These are phyloP conservation scores for Protobothrops mucrosquamatus DNA, from an alignment of 2,113 vertebrate genomes.

Conservation along the genomic window DNA sequence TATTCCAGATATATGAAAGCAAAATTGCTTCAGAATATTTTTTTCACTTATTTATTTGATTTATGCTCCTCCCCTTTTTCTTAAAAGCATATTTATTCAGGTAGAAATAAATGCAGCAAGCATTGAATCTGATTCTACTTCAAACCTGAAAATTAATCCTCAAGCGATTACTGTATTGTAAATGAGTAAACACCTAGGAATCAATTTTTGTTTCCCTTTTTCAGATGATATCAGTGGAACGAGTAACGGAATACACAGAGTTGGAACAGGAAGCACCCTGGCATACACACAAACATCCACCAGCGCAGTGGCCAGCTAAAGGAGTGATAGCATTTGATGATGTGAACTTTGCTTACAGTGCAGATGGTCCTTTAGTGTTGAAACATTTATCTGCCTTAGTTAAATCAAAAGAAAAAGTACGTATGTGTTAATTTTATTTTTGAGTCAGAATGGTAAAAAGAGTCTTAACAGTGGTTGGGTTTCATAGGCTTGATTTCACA, in stretches of 20 bases:
- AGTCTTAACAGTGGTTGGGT: not conserved
- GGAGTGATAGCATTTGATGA: constrained; percentile 87
- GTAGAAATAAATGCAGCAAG: not conserved
- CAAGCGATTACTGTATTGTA: not conserved
- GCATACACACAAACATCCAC: constrained; percentile 80
- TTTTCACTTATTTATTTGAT: not conserved
- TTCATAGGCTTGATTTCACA: not conserved
- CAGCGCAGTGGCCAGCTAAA: constrained; percentile 80
- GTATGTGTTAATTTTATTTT: not conserved
- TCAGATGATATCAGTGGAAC: constrained; percentile 96
- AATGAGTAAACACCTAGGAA: not conserved
- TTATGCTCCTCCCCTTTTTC: not conserved
- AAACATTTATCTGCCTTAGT: constrained; percentile 85
- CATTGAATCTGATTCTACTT: no score
- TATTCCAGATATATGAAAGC: not conserved
- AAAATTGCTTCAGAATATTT: not conserved
- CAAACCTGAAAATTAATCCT: not conserved
- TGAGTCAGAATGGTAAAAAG: not conserved
- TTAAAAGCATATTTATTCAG: not conserved
- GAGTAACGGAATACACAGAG: constrained; percentile 90
- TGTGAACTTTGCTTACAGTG: constrained; percentile 87
- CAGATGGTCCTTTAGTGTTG: constrained; percentile 81
- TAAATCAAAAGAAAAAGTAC: constrained; percentile 87
- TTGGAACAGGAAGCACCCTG: constrained; percentile 92
- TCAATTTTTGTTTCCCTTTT: constrained; percentile 17